Evolutionary conservation across 2,888 invertebrate species (phyloP), one percentile per base, ranked within the genome.

Genomic region (Schrankia costaestrigalis): DNA sequence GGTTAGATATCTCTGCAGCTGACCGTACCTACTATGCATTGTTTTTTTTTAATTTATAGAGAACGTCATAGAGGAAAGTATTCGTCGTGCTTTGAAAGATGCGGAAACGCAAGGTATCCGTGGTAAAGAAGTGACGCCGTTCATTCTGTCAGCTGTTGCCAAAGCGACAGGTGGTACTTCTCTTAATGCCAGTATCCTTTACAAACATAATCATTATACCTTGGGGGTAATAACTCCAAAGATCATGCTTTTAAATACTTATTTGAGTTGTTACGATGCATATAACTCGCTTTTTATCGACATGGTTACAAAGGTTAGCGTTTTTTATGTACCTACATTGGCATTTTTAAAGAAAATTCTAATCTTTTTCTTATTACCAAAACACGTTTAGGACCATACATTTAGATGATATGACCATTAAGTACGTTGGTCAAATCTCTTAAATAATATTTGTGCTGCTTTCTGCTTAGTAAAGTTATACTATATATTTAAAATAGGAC

Each of bases 121-220:
- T 3, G 98, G 99, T 1, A 97, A 97, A 79, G 91, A 95, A 56
- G 92, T 98, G 5, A 99, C 99, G 1, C 99, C 99, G 1, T 99
- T 94, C 78, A 89, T 99, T 15, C 84, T 99, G 18, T 80, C 91
- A 21, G 90, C 92, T 55, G 93, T 99, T 12, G 91, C 93, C 12
- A 85, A 91, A 48, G 89, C 94, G n/a, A 98, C 98, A 0, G 73
- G 85, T 8, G 98, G 98, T 19, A 90, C 90, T 55, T 97, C 97
- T 9, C 89, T 99, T 19, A 70, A 85, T 66, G 91, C 97, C 18
- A 99, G 97, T 97, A 93, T 91, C 91, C 91, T 91, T 91, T 89
- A 22, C 7, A 3, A 21, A 15, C 9, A 21, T n/a, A 11, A 24
- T 3, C 3, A 21, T 4, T 5, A 21, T n/a, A n/a, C 9, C 9